Evolutionary conservation across 2,113 vertebrate genomes (phyloP), one percentile per base, ranked within the genome.

Genomic region (Terrapene triunguis): DNA sequence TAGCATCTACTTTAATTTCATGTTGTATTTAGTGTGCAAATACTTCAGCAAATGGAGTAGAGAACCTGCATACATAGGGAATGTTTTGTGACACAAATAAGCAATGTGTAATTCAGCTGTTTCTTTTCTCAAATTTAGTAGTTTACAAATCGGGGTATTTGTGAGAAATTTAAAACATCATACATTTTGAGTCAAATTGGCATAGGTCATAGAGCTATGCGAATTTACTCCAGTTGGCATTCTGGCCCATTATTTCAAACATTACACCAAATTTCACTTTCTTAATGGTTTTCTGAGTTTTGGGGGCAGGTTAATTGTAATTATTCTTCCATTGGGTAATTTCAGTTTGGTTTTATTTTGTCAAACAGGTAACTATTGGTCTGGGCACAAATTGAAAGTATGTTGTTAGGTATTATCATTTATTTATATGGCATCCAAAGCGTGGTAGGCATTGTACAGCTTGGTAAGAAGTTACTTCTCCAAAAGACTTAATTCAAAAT

Each of bases 21-120:
- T 79, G 0, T 0, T 0, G 7, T 74, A 90, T 94, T 79, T 44
- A 42, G 2, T 57, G 1, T 50, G 5, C 3, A 1, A 10, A 1
- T 89, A 17, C 59, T 87, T 84, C 1, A 1, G 1, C 5, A 79
- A 9, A 8, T 76, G n/a, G 89, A 87, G 8, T 50, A 62, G 10
- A 44, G 54, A 42, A 55, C n/a, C 25, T 57, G 54, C 53, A 54
- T 57, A 57, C 44, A 54, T 38, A 82, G 42, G 12, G 42, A 44
- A 38, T 27, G 14, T 82, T 38, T 44, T 82, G 54, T 82, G 25
- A 57, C 5, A 13, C 80, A 25, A 25, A 47, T 44, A 55, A 44
- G 24, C 24, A 55, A 38, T 55, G n/a, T 57, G 24, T 57, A 55
- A 38, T 14, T 82, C 38, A 27, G 13, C 27, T 57, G 53, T 82